phyloP scores from a whole-genome alignment of 2,113 vertebrate species.

The Chelonoidis abingdonii region DNA sequence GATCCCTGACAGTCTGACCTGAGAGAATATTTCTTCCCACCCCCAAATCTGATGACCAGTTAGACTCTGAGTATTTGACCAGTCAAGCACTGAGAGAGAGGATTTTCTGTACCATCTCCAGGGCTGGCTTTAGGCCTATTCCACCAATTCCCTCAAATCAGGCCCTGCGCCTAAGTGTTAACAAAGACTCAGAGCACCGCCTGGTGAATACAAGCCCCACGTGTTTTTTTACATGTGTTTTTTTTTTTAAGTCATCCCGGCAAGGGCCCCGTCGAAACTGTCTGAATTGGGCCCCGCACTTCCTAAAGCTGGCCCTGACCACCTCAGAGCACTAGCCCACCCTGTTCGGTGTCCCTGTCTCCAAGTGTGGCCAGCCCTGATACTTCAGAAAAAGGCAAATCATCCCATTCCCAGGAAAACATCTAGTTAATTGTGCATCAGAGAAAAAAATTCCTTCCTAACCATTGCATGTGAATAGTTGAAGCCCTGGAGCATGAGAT shows the following conservation, averaged over 20 bases:
- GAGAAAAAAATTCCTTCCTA: not conserved
- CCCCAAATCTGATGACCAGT: not conserved
- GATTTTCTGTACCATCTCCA: not conserved
- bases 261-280: too few relatives aligned
- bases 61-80: not conserved
- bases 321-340: not conserved
- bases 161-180: too few relatives aligned
- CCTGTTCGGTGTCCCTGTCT: not conserved
- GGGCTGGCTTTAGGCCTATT: too few relatives aligned
- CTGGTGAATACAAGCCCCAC: too few relatives aligned
- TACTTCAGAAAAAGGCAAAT: not conserved
- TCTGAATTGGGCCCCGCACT: too few relatives aligned
- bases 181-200: too few relatives aligned
- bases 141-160: too few relatives aligned
- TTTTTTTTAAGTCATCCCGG: too few relatives aligned
- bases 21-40: not conserved
- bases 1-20: not conserved
- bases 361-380: not conserved
- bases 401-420: not conserved
- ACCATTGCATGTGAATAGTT: not conserved
- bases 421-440: not conserved
- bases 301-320: too few relatives aligned
- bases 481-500: not conserved
- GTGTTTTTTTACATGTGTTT: too few relatives aligned
- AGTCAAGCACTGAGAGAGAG: not conserved